phyloP scores from a whole-genome alignment of 1,140 invertebrate species.

The Drosophila miranda region DNA sequence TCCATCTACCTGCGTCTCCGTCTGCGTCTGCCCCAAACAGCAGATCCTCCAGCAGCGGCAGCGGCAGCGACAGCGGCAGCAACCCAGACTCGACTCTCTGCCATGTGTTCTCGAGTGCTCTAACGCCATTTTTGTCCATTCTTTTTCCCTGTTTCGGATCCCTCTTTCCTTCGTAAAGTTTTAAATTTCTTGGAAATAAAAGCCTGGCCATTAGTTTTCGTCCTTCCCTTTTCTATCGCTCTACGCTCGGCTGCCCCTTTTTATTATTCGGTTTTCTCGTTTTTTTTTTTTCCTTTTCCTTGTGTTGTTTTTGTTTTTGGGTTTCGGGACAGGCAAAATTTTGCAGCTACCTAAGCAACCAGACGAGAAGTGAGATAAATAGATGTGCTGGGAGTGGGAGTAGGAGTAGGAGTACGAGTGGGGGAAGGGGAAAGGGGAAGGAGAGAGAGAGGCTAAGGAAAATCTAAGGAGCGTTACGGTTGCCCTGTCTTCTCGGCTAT shows the following conservation, averaged over 20 bases:
- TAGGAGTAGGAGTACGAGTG: constrained; percentile 4
- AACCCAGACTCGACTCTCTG: constrained; percentile 2
- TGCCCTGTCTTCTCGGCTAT: constrained; percentile 28
- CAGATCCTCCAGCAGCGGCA: constrained; percentile 44
- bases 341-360: constrained; percentile 56
- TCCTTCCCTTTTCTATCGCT: constrained; percentile 62
- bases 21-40: constrained; percentile 10
- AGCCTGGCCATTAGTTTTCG: constrained; percentile 78
- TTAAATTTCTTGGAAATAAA: constrained; percentile 81
- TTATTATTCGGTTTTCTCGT: constrained; percentile 17
- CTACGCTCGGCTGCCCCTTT: constrained; percentile 62
- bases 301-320: constrained; percentile 14
- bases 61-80: no score
- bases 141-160: constrained; percentile 20
- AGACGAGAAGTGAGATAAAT: background rate
- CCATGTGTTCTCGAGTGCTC: constrained; percentile 72
- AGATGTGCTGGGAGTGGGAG: constrained; percentile 15
- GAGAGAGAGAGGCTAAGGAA: constrained; percentile 14
- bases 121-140: constrained; percentile 56
- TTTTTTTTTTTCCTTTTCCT: background rate
- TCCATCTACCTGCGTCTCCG: constrained; percentile 46
- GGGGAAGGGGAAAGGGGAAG: background rate
- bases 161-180: constrained; percentile 66
- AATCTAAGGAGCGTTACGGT: constrained; percentile 60
- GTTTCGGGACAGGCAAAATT: constrained; percentile 61